Percentiles rank a stretch among this genome's conserved stretches.
Evolutionary conservation across 2,797 vertebrate species (phyloP).

Genomic region (Pachyuromys duprasi): DNA sequence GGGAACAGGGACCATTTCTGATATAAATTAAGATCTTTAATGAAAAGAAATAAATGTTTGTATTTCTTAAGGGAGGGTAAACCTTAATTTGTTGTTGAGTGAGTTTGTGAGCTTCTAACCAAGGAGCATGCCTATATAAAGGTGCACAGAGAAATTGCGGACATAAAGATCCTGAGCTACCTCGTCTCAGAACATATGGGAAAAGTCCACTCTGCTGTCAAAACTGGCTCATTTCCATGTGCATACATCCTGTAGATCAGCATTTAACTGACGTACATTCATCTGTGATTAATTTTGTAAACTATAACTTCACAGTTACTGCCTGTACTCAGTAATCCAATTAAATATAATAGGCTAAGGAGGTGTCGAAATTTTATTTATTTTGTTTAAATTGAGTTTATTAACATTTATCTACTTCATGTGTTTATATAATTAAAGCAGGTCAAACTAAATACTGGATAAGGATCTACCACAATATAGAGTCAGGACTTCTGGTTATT

Average conservation of each 20-base stretch:
- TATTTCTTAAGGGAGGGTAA: background rate
- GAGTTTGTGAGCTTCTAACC: background rate
- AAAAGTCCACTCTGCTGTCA: slow-evolving; percentile 26
- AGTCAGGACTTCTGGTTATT: background rate
- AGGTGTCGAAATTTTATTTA: slow-evolving; percentile 70
- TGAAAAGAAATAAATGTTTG: background rate
- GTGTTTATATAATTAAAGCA: slow-evolving; percentile 69
- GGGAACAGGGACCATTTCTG: too few species aligned
- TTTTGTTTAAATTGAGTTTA: slow-evolving; percentile 75
- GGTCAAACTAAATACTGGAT: slow-evolving; percentile 39
- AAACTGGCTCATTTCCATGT: background rate
- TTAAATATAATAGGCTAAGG: slow-evolving; percentile 58
- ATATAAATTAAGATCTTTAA: background rate
- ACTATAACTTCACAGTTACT: slow-evolving; percentile 52
- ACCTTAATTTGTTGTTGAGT: background rate
- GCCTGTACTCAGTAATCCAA: slow-evolving; percentile 60
- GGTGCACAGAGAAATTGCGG: background rate
- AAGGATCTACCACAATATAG: background rate
- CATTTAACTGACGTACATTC: background rate
- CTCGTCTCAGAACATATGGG: background rate
- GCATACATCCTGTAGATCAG: background rate
- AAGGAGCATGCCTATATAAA: background rate
- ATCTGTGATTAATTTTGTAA: slow-evolving; percentile 63
- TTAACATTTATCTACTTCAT: slow-evolving; percentile 66
- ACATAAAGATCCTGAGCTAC: background rate